Base-by-base conservation (phyloP, 2,888 invertebrate species). In the Zhuqinia jingwanae region DNA sequence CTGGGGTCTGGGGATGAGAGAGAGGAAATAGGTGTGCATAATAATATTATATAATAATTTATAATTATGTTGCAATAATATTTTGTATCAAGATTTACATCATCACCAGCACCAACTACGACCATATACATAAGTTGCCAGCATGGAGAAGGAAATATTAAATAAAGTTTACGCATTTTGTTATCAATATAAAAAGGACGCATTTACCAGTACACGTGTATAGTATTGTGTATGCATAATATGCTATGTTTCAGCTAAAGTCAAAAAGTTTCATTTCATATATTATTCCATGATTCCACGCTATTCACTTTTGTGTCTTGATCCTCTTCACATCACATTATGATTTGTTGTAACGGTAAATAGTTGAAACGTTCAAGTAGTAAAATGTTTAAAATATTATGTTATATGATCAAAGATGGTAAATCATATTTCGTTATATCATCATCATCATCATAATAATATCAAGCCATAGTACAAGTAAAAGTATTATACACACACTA, bases 311-410 rank as follows among this genome's bases (percentile, higher is more conserved):
- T 75, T 17, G 17, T 30, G 5, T 53, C 11, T 36, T 36, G 3
- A n/a, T n/a, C 42, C 20, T 22, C 3, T 22, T 58, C 58, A 58
- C 6, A 22, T 2, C 20, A 58, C 45, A 45, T 75, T 42, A 81
- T 81, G 80, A 81, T 81, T 81, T 81, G 80, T 81, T 8, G 60
- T 13, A 60, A 25, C 60, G 60, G 56, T 75, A 75, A 77, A 77
- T 42, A 25, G 22, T 42, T 77, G 58, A 13, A 58, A 56, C 77
- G 77, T 20, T n/a, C n/a, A 77, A 36, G 77, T 36, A 77, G 50
- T 56, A 50, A 58, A 63, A 20, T 56, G 56, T 65, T 68, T 68
- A 42, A 45, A 65, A 68, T 68, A 68, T 68, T 45, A 65, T 42
- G 20, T 42, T 36, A 36, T 36, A 36, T 36, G 36, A 36, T 36